A percentile compares a stretch with the other conserved stretches of the same genome.
phyloP scores from a whole-genome alignment of 30 jellyfish, hydroid and myxozoan genomes.

The Aurelia aurita region DNA sequence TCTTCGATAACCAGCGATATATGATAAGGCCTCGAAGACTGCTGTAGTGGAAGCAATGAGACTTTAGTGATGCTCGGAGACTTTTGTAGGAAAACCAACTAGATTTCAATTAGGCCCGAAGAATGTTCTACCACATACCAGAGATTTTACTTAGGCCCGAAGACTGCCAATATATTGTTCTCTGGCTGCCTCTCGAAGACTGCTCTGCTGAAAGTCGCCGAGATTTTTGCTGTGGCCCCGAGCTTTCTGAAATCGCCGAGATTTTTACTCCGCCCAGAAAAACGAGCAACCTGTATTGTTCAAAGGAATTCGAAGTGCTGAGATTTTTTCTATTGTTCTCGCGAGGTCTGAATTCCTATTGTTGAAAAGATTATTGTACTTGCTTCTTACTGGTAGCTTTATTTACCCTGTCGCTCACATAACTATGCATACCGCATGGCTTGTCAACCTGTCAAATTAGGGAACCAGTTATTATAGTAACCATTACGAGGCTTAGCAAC shows the following conservation, averaged over 20 bases:
- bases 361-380: conserved; percentile 62
- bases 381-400: conserved; percentile 34
- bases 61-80: too few species aligned
- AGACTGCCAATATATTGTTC: too few species aligned
- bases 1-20: too few species aligned
- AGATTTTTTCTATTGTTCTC: conserved; percentile 37
- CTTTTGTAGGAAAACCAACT: too few species aligned
- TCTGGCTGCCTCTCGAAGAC: too few species aligned
- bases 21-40: too few species aligned
- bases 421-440: background rate
- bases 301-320: conserved; percentile 56
- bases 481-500: conserved; percentile 4
- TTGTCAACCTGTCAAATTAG: conserved; percentile 28
- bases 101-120: too few species aligned
- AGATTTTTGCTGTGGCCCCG: background rate
- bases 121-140: too few species aligned
- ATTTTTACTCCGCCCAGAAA: background rate
- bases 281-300: background rate
- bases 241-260: background rate
- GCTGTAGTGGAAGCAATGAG: too few species aligned
- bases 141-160: too few species aligned
- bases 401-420: background rate
- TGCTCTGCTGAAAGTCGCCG: too few species aligned
- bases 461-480: background rate
- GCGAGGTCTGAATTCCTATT: conserved; percentile 38